Evolutionary conservation across 2,113 vertebrate species (phyloP), one percentile per base, ranked within the genome.

Genomic region (Ondatra zibethicus): DNA sequence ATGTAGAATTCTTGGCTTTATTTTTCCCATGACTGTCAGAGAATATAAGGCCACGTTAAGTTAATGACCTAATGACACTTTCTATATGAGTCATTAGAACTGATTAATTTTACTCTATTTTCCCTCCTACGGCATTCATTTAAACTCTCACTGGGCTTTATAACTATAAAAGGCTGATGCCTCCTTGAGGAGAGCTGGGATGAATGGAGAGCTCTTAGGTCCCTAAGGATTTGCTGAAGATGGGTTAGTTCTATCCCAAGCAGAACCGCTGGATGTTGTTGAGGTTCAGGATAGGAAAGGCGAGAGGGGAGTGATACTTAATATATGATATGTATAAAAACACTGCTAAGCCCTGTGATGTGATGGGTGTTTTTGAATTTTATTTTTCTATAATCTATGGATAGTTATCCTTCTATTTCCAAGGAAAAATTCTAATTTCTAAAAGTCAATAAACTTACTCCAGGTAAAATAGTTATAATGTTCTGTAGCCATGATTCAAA

Each of bases 351-450:
- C 45, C 94, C 45, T 82, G 9, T 63, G 36, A 55, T 39, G 68
- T 63, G 39, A 55, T 45, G 63, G 31, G 63, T 66, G 4, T 81
- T 88, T 66, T 95, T 3, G 90, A 92, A 68, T 80, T 17, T 87
- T 92, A 78, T 84, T 27, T 88, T 90, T 81, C 68, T 81, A 1
- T 91, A 89, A 93, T 92, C 65, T 1, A 91, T 25, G 39, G 16
- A 80, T 65, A 78, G 7, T 33, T 91, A 61, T 88, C 96, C 17
- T 1, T 90, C 11, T 96, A 23, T 36, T 89, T 91, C 14, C 39
- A 50, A 93, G 19, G 65, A 42, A 92, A 55, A 78, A 82, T 29
- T 76, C 87, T 61, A 95, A 89, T 88, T n/a, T 89, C 80, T 94
- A 70, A 86, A 77, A 39, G 25, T 65, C 45, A 85, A 65, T 19